Conservation (phyloP, 2,888 invertebrate genomes). For the Eupithecia subfuscata region DNA sequence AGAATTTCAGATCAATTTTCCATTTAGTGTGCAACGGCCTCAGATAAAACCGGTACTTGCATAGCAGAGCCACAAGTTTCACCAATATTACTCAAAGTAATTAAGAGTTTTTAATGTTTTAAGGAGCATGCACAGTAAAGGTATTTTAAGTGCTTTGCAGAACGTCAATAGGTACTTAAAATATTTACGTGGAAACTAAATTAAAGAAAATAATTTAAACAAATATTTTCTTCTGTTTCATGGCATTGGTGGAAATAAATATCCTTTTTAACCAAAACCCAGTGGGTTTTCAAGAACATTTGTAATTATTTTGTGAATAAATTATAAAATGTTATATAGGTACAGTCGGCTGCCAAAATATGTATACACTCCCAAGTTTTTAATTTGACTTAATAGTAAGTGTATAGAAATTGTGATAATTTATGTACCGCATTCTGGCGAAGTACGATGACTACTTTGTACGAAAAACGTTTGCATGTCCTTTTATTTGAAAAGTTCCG, state of each 20-base stretch:
- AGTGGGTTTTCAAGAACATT: neutral
- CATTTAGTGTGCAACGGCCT: slow-evolving; percentile 9
- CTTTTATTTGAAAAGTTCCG: too few relatives aligned
- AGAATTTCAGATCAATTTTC: neutral
- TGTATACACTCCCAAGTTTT: too few relatives aligned
- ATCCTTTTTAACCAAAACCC: neutral
- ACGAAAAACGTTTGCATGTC: too few relatives aligned
- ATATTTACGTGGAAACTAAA: neutral
- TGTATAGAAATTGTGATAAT: too few relatives aligned
- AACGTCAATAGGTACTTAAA: neutral
- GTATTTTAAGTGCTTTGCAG: slow-evolving; percentile 9
- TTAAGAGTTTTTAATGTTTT: slow-evolving; percentile 38
- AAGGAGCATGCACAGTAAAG: slow-evolving; percentile 6
- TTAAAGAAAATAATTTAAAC: neutral
- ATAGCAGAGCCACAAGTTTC: slow-evolving; percentile 39
- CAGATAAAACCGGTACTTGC: slow-evolving; percentile 63
- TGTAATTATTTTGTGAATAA: slow-evolving; percentile 3
- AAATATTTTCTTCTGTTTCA: neutral
- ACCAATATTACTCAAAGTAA: slow-evolving; percentile 41
- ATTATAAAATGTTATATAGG: slow-evolving; percentile 5
- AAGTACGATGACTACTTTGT: too few relatives aligned
- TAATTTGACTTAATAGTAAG: too few relatives aligned
- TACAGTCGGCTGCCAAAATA: too few relatives aligned
- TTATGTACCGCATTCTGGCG: too few relatives aligned
- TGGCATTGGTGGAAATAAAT: neutral